These are phyloP conservation scores for Drosophila meridionalis DNA, from an alignment of 2,888 invertebrate genomes.

Conservation along the genomic window DNA sequence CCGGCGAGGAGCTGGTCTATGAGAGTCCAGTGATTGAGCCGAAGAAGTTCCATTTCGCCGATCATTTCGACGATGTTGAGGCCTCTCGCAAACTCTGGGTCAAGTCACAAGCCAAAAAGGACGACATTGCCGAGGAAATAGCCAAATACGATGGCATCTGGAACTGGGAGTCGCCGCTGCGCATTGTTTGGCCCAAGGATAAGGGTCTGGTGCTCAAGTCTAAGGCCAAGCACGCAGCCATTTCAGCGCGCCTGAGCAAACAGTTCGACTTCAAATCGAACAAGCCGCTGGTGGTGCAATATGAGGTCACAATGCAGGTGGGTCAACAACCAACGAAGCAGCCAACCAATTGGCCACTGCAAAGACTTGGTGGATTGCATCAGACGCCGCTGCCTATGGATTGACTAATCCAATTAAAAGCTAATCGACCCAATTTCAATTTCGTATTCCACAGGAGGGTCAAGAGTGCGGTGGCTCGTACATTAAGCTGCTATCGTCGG, in stretches of 20 bases:
- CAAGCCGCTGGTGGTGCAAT: slow-evolving; percentile 95
- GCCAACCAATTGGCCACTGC: slow-evolving; percentile 3
- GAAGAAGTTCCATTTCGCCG: slow-evolving; percentile 90
- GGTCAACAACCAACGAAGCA: slow-evolving; percentile 21
- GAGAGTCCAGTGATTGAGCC: slow-evolving; percentile 89
- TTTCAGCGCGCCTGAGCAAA: slow-evolving; percentile 90
- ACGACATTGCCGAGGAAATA: slow-evolving; percentile 93
- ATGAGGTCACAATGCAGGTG: slow-evolving; percentile 94
- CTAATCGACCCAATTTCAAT: slow-evolving; percentile 66
- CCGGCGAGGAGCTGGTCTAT: slow-evolving; percentile 85
- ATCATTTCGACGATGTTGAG: slow-evolving; percentile 93
- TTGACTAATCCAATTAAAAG: slow-evolving; percentile 76
- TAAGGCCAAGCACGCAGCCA: slow-evolving; percentile 98
- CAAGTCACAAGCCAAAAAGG: slow-evolving; percentile 95
- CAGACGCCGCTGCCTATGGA: slow-evolving; percentile 51
- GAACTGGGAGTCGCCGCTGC: slow-evolving; percentile 89
- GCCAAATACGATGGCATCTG: slow-evolving; percentile 97
- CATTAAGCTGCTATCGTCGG: slow-evolving; percentile 94
- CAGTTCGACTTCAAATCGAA: slow-evolving; percentile 92
- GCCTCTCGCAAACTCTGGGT: slow-evolving; percentile 93
- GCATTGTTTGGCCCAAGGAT: slow-evolving; percentile 93
- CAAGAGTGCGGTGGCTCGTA: slow-evolving; percentile 99
- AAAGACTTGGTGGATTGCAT: slow-evolving; percentile 59
- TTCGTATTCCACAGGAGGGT: slow-evolving; percentile 89
- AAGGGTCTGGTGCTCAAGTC: slow-evolving; percentile 95